phyloP scores from a whole-genome alignment of 2,797 vertebrate species.

The Oceanodroma leucorhoa region DNA sequence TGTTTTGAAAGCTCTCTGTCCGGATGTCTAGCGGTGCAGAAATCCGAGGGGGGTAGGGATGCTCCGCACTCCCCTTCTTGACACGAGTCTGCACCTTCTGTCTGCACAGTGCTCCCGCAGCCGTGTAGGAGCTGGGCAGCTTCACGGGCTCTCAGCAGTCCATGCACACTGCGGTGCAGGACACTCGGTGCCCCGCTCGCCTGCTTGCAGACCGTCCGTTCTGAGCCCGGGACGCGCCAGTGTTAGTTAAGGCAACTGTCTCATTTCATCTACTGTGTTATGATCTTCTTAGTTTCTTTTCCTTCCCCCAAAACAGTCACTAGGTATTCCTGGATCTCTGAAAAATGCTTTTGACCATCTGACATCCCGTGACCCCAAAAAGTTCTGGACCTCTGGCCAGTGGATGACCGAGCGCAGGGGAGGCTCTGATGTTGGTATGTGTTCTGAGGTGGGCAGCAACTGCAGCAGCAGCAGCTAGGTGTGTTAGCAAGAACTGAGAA shows the following conservation, averaged over 20 bases:
- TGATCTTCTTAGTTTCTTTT: background rate
- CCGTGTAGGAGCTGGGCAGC: background rate
- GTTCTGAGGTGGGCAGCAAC: background rate
- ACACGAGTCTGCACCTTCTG: background rate
- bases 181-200: fast-evolving
- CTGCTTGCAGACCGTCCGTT: background rate
- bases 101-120: background rate
- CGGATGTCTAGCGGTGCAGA: background rate
- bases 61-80: background rate
- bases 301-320: slow-evolving; percentile 66
- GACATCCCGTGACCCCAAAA: slow-evolving; percentile 78
- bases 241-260: background rate
- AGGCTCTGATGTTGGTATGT: slow-evolving; percentile 88
- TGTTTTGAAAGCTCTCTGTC: background rate
- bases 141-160: background rate
- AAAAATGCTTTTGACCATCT: slow-evolving; percentile 75
- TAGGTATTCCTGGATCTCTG: slow-evolving; percentile 70
- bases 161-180: background rate
- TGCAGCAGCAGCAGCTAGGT: background rate
- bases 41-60: background rate
- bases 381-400: slow-evolving; percentile 92
- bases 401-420: slow-evolving; percentile 91
- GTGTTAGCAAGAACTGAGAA: background rate
- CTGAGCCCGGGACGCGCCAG: background rate
- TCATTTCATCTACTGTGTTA: background rate